These are phyloP conservation scores for Carcina quercana DNA, from an alignment of 2,888 invertebrate species.

Conservation along the genomic window DNA sequence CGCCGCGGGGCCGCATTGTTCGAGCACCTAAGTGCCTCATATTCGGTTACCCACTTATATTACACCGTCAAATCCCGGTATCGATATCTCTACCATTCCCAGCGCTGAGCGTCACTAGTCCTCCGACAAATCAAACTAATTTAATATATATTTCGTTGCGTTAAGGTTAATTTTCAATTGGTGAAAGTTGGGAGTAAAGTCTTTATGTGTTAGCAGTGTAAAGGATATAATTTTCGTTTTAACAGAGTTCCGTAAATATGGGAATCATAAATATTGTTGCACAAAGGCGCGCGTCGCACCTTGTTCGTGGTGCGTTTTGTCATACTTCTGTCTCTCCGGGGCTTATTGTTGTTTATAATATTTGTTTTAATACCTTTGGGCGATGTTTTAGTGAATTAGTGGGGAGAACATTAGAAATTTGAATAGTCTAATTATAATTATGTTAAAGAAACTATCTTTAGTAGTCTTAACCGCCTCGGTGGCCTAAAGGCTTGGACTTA, in stretches of 20 bases:
- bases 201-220: conserved; percentile 16
- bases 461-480: no score
- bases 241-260: conserved; percentile 60
- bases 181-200: conserved; percentile 16
- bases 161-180: conserved; percentile 23
- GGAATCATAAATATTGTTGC: conserved; percentile 59
- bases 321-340: conserved; percentile 43
- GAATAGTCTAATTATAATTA: no score
- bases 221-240: conserved; percentile 65
- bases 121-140: neutral
- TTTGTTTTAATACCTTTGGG: conserved; percentile 26
- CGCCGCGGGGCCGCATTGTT: conserved; percentile 65
- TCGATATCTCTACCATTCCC: conserved; percentile 40
- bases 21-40: conserved; percentile 66
- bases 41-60: conserved; percentile 66
- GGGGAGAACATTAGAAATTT: no score
- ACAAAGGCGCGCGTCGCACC: conserved; percentile 64
- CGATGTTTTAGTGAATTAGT: conserved; percentile 13
- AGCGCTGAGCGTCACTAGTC: conserved; percentile 30
- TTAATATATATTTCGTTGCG: neutral
- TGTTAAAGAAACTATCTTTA: no score
- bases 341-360: conserved; percentile 28
- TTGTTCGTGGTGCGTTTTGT: conserved; percentile 60
- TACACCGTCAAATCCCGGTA: conserved; percentile 54
- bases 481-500: no score